A percentile compares a stretch with the other conserved stretches of the same genome.
Conservation (phyloP, 2,888 invertebrate species). For the Tyria jacobaeae region DNA sequence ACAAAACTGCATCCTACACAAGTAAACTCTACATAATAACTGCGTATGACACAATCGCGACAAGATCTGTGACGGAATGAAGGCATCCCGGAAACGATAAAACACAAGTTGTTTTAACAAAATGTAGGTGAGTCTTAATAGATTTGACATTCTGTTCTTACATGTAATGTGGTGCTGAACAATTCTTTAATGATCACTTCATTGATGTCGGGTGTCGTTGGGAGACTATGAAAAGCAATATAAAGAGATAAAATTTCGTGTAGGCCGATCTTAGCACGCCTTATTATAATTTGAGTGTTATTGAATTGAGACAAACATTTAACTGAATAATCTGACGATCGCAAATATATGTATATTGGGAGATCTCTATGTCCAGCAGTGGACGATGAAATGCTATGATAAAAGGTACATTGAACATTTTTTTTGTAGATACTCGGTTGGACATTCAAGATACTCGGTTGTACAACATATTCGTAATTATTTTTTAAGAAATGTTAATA, state of each 20-base stretch:
- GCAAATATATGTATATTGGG: too few relatives aligned
- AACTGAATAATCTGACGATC: too few relatives aligned
- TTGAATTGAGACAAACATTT: too few relatives aligned
- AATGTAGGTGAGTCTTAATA: constrained; percentile 16
- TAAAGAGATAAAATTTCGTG: not conserved
- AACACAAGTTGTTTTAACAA: constrained; percentile 10
- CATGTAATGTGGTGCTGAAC: constrained; percentile 30
- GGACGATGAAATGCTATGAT: too few relatives aligned
- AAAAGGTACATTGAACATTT: too few relatives aligned
- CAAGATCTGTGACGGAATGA: not conserved
- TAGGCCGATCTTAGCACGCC: not conserved
- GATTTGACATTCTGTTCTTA: constrained; percentile 39
- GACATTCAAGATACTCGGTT: too few relatives aligned
- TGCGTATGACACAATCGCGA: not conserved
- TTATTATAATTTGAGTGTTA: not conserved
- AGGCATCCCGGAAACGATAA: constrained; percentile 7
- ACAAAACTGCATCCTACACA: constrained; percentile 2
- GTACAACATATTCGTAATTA: too few relatives aligned
- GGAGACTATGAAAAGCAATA: not conserved
- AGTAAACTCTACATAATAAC: not conserved
- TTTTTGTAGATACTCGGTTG: too few relatives aligned
- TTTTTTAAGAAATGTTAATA: too few relatives aligned
- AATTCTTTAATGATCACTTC: constrained; percentile 44
- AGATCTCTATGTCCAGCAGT: too few relatives aligned
- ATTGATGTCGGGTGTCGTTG: constrained; percentile 30